phyloP scores from a whole-genome alignment of 2,113 vertebrate species.

The Aleadryas rufinucha region DNA sequence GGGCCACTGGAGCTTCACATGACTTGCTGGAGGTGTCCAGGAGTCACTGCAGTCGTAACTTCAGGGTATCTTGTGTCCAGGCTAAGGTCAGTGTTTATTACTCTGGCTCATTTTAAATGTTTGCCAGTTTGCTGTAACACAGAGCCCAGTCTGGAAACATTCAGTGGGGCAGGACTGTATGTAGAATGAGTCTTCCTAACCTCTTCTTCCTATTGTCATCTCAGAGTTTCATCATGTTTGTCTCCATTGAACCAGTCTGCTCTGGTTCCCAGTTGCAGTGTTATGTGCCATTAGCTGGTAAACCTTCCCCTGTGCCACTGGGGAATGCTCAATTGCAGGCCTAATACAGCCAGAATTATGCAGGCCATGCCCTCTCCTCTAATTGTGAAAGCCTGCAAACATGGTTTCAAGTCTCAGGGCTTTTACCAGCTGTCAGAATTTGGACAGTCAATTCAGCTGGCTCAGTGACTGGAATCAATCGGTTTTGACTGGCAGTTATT shows the following conservation, averaged over 20 bases:
- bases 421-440: slow-evolving; percentile 46
- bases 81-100: not conserved
- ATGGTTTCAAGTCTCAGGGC: not conserved
- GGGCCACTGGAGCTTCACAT: not conserved
- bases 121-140: not conserved
- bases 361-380: not conserved
- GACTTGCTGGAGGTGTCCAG: not conserved
- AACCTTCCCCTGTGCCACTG: not conserved
- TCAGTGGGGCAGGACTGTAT: not conserved
- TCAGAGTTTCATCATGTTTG: not conserved
- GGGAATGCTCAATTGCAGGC: not conserved
- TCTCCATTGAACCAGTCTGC: not conserved
- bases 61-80: not conserved
- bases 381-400: slow-evolving; percentile 10
- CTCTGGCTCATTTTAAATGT: not conserved
- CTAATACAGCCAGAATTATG: not conserved
- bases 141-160: not conserved
- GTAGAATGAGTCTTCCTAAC: not conserved
- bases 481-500: slow-evolving; percentile 19
- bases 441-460: slow-evolving; percentile 14
- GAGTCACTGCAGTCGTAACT: not conserved
- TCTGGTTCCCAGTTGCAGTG: not conserved
- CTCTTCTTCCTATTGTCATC: not conserved
- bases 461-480: slow-evolving; percentile 28
- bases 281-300: not conserved